Conservation (phyloP, 1,140 invertebrate species). For the Macrosteles quadrilineatus region DNA sequence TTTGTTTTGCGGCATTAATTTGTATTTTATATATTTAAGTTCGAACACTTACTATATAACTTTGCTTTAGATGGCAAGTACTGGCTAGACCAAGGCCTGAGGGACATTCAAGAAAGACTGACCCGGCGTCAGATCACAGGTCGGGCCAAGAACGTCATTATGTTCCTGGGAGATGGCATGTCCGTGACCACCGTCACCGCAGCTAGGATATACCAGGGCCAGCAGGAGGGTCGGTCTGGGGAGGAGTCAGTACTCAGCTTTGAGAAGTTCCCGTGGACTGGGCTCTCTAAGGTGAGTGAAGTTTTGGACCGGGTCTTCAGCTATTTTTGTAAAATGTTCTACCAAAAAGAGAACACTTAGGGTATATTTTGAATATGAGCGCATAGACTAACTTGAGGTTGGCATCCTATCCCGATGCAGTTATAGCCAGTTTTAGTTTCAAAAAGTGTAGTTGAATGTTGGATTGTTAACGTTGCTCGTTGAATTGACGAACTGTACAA, state of each 20-base stretch:
- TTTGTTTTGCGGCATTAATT: too few species aligned
- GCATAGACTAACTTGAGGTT: too few species aligned
- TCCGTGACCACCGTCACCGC: slow-evolving; percentile 69
- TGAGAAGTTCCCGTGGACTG: slow-evolving; percentile 74
- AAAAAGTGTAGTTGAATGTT: too few species aligned
- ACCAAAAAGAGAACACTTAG: too few species aligned
- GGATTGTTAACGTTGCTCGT: too few species aligned
- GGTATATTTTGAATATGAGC: too few species aligned
- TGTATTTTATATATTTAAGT: too few species aligned
- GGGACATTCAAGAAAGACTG: slow-evolving; percentile 33
- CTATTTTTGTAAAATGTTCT: slow-evolving; percentile 53
- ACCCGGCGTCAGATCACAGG: slow-evolving; percentile 36
- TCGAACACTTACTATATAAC: too few species aligned
- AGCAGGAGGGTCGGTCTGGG: slow-evolving; percentile 52
- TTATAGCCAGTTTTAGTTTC: too few species aligned
- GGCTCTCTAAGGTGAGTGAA: slow-evolving; percentile 67
- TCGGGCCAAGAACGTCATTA: slow-evolving; percentile 67
- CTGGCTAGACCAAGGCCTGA: slow-evolving; percentile 37
- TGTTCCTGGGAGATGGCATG: slow-evolving; percentile 79
- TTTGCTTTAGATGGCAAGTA: slow-evolving; percentile 36
- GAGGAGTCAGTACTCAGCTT: slow-evolving; percentile 65
- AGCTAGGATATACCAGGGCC: slow-evolving; percentile 65
- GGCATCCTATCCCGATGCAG: too few species aligned
- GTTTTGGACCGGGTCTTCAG: slow-evolving; percentile 44
- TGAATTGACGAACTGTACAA: too few species aligned